Evolutionary conservation across 1,140 invertebrate species (phyloP).

Genomic region (Periplaneta americana): DNA sequence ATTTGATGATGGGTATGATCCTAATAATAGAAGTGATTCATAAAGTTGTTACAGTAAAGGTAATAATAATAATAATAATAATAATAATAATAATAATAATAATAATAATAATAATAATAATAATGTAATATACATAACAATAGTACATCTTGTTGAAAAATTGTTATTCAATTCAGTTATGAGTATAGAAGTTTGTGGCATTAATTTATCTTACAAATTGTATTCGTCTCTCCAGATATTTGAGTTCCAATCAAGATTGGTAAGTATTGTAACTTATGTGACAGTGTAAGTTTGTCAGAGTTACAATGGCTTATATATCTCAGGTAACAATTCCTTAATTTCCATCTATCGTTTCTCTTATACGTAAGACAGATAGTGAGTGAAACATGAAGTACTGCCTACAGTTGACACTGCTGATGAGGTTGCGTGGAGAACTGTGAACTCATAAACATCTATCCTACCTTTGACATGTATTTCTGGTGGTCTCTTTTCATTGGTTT

Average conservation of each 20-base stretch:
- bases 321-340: neutral
- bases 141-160: neutral
- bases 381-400: neutral
- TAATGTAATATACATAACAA: neutral
- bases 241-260: neutral
- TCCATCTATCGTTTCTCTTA: neutral
- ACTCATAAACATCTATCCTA: neutral
- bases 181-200: neutral
- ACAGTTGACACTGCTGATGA: neutral
- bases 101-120: neutral
- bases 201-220: neutral
- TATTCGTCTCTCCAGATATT: too few relatives aligned
- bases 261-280: neutral
- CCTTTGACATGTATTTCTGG: neutral
- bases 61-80: too few relatives aligned
- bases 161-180: neutral
- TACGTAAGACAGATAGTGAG: too few relatives aligned
- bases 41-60: too few relatives aligned
- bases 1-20: too few relatives aligned
- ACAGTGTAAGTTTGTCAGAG: neutral
- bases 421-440: neutral
- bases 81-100: too few relatives aligned
- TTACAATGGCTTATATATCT: neutral
- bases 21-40: too few relatives aligned
- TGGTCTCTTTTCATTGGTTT: neutral